Conservation (phyloP, 2,113 vertebrate genomes). For the Leptosomus discolor region DNA sequence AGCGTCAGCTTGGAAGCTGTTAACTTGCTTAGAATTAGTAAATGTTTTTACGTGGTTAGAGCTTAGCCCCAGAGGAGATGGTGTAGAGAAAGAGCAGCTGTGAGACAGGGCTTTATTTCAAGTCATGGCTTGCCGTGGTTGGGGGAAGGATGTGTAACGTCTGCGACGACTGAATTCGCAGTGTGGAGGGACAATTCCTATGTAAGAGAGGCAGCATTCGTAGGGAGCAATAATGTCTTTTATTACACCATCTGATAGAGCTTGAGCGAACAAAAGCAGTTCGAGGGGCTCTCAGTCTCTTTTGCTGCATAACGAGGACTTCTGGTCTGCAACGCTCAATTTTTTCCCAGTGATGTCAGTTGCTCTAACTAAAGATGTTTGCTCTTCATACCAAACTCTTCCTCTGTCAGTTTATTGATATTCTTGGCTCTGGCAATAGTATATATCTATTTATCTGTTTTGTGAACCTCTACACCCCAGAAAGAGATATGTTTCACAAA, state of each 20-base stretch:
- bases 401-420: background rate
- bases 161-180: background rate
- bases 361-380: background rate
- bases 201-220: background rate
- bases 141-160: fast-evolving
- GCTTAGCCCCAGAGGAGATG: background rate
- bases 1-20: background rate
- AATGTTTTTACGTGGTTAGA: background rate
- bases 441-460: background rate
- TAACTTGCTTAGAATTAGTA: background rate
- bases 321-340: background rate
- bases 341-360: background rate
- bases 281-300: background rate
- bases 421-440: background rate
- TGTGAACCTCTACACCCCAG: background rate
- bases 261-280: background rate
- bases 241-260: background rate
- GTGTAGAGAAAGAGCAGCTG: background rate
- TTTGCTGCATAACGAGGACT: background rate
- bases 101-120: background rate
- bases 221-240: background rate
- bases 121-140: background rate
- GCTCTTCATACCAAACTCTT: background rate
- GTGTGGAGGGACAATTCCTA: background rate
- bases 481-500: background rate